phyloP scores from a whole-genome alignment of 2,797 vertebrate species.

The Eulemur rubriventer region DNA sequence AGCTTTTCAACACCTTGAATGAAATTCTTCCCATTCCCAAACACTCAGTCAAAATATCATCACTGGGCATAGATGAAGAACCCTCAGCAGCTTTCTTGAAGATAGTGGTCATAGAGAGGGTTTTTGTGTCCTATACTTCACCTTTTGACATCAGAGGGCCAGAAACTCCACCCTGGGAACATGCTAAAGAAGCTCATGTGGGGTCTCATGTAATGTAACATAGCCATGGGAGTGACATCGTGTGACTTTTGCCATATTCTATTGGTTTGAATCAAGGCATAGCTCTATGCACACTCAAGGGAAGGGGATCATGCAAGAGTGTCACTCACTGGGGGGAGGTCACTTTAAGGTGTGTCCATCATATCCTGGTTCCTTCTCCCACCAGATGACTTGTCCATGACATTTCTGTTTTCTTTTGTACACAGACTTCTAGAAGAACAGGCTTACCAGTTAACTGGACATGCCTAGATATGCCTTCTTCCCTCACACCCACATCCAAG shows the following conservation, averaged over 20 bases:
- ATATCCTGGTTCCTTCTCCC: not conserved
- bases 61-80: not conserved
- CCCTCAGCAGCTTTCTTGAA: not conserved
- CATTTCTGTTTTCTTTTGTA: not conserved
- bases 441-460: too few species aligned
- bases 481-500: not conserved
- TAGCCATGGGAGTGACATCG: not conserved
- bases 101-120: not conserved
- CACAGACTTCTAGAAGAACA: not conserved
- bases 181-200: too few species aligned
- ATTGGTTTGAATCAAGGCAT: not conserved
- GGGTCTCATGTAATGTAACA: too few species aligned
- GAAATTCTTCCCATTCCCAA: not conserved
- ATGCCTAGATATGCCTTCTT: not conserved
- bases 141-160: too few species aligned
- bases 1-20: not conserved
- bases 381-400: not conserved
- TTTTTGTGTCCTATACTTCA: too few species aligned
- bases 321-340: rapidly evolving
- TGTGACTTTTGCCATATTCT: not conserved
- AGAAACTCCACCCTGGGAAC: too few species aligned
- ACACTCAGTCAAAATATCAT: not conserved
- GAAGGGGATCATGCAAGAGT: too few species aligned
- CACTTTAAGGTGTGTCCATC: not conserved
- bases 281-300: not conserved